Evolutionary conservation across 2,113 vertebrate species (phyloP), one percentile per base, ranked within the genome.

Genomic region (Sinocyclocheilus rhinocerous): DNA sequence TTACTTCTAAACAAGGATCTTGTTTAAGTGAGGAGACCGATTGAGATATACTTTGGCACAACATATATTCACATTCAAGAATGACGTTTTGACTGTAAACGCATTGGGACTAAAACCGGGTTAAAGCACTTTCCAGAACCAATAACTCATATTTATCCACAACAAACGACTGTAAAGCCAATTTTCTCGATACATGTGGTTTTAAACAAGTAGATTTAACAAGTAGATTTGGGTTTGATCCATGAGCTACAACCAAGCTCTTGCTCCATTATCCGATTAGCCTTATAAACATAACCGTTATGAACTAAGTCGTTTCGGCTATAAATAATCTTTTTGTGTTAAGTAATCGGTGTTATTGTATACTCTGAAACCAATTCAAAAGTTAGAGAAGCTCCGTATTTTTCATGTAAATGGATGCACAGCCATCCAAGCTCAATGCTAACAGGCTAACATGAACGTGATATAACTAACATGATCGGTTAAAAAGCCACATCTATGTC

Each of bases 201-300:
- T 29, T 45, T 15, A 20, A 11, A 11, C 11, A 15, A 29, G 59
- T 20, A 16, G 61, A 81, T 24, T 48, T 18, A 11, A 11, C 11
- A 15, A 29, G 59, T 20, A 16, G 61, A 81, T 24, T 48, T 18
- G n/a, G n/a, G 45, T 15, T 26, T 29, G 18, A 72, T 57, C 57
- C 15, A 48, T 12, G 18, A 36, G 9, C 11, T 26, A 18, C 16
- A 29, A 10, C 16, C 63, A 82, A 82, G 8, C n/a, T 50, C 22
- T 18, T 20, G 3, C 12, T 72, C 15, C 26, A 33, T 83, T 83
- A 83, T 70, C 42, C 63, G 81, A 70, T 83, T 83, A 83, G 65
- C 81, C 33, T 52, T 52, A 1, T 70, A 52, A 24, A 70, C 24
- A 52, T 20, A 0, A 5, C 33, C 6, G 0, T 11, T 48, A 52